phyloP scores from a whole-genome alignment of 2,113 vertebrate genomes.

The Leptobrachium leishanense region DNA sequence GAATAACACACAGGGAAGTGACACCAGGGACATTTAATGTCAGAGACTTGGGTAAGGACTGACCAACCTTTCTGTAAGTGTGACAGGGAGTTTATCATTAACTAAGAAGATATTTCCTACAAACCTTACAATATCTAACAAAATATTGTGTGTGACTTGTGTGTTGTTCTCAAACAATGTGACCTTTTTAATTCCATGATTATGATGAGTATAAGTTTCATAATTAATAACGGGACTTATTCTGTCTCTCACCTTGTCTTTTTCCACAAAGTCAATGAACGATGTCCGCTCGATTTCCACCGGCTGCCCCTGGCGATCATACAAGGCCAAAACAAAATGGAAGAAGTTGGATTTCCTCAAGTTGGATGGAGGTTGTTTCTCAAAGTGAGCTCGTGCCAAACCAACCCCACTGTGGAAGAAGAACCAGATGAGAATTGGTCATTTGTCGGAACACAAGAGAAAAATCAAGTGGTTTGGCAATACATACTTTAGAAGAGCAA shows the following conservation, averaged over 20 bases:
- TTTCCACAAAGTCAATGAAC: slow-evolving; percentile 95
- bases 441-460: not conserved
- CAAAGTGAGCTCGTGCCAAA: slow-evolving; percentile 90
- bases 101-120: too few relatives aligned
- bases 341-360: slow-evolving; percentile 97
- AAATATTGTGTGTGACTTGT: too few relatives aligned
- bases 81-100: too few relatives aligned
- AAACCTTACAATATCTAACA: too few relatives aligned
- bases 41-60: too few relatives aligned
- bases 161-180: too few relatives aligned
- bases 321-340: slow-evolving; percentile 95
- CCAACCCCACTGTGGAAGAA: slow-evolving; percentile 79
- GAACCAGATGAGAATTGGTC: not conserved
- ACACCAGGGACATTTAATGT: too few relatives aligned
- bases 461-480: not conserved
- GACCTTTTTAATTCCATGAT: too few relatives aligned
- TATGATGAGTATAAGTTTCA: too few relatives aligned
- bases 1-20: too few relatives aligned
- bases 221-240: not conserved
- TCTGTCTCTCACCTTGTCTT: slow-evolving; percentile 78
- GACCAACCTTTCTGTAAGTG: too few relatives aligned
- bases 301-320: slow-evolving; percentile 93
- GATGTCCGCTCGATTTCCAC: slow-evolving; percentile 95
- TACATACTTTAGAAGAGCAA: too few relatives aligned
- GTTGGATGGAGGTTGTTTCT: slow-evolving; percentile 97